phyloP scores from a whole-genome alignment of 1,140 invertebrate species.

The Contarinia nasturtii region DNA sequence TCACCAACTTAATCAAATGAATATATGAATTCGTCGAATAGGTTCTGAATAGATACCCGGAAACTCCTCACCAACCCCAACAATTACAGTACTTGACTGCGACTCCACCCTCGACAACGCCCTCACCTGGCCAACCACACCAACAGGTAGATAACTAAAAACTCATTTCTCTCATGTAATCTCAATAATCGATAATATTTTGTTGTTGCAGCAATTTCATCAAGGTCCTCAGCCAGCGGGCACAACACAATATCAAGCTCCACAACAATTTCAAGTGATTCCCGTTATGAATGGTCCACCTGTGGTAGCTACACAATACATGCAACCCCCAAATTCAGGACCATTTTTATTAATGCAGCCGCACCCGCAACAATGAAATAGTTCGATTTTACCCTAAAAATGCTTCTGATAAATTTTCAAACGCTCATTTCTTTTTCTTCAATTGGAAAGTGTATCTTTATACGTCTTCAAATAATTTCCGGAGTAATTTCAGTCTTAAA shows the following conservation, averaged over 20 bases:
- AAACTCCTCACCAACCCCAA: conserved; percentile 30
- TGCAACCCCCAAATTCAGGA: conserved; percentile 18
- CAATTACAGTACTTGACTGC: conserved; percentile 36
- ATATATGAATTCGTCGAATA: not conserved
- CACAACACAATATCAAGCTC: conserved; percentile 21
- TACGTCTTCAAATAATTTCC: too few relatives aligned
- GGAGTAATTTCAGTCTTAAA: too few relatives aligned
- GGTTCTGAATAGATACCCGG: conserved; percentile 25
- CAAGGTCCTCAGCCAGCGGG: conserved; percentile 31
- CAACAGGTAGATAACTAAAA: conserved; percentile 11
- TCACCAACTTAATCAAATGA: too few relatives aligned
- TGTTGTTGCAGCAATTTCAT: conserved; percentile 28
- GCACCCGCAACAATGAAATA: not conserved
- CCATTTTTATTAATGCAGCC: not conserved
- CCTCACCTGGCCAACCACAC: conserved; percentile 39
- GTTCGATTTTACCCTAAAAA: too few relatives aligned
- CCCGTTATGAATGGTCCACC: conserved; percentile 33
- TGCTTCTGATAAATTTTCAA: too few relatives aligned
- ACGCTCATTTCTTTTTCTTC: too few relatives aligned
- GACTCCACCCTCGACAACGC: conserved; percentile 39
- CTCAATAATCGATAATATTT: too few relatives aligned
- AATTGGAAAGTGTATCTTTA: too few relatives aligned
- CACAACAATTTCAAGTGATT: conserved; percentile 32
- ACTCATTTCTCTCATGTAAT: too few relatives aligned
- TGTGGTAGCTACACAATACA: conserved; percentile 16